A percentile compares a stretch with the other conserved stretches of the same genome.
These are phyloP conservation scores for Neotragus moschatus DNA, from an alignment of 2,113 vertebrate species.

Conservation along the genomic window DNA sequence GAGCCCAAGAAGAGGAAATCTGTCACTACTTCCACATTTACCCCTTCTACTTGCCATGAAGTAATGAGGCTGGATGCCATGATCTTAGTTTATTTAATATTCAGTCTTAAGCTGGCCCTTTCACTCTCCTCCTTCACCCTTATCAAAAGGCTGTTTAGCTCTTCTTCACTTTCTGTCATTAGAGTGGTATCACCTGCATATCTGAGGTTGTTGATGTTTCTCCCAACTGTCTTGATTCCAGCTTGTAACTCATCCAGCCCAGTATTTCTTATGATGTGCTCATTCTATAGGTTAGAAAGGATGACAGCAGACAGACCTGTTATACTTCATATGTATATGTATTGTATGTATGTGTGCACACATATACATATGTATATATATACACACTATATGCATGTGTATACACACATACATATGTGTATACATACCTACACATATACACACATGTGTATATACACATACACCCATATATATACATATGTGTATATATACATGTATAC, in stretches of 20 bases:
- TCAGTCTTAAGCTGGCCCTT: neutral
- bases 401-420: fast-evolving
- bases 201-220: neutral
- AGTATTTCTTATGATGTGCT: neutral
- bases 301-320: neutral
- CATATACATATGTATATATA: neutral
- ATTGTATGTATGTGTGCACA: neutral
- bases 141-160: neutral
- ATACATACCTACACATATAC: neutral
- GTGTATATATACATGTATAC: neutral
- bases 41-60: neutral
- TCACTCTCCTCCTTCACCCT: neutral
- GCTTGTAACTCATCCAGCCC: neutral
- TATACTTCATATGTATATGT: neutral
- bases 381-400: neutral
- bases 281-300: neutral
- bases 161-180: neutral
- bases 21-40: neutral
- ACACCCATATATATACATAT: fast-evolving
- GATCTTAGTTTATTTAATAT: neutral
- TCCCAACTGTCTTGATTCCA: neutral
- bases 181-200: neutral
- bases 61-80: neutral
- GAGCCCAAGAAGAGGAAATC: neutral
- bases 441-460: fast-evolving